These are phyloP conservation scores for Pandion haliaetus DNA, from an alignment of 2,113 vertebrate genomes.

Conservation along the genomic window DNA sequence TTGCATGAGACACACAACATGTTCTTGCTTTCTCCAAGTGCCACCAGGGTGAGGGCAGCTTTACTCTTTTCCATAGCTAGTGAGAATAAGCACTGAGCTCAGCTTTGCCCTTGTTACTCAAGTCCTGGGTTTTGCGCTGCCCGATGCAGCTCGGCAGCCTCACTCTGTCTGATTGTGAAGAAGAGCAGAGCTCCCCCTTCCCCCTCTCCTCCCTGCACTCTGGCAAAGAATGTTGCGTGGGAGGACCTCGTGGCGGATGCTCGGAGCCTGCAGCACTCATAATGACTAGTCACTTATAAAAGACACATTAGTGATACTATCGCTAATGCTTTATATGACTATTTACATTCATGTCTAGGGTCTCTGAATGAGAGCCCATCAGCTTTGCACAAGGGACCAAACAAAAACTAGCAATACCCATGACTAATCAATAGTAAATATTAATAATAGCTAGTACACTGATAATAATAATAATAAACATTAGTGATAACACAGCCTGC, in stretches of 20 bases:
- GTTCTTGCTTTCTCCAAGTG: not conserved
- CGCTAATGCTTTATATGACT: not conserved
- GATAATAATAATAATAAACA: not conserved
- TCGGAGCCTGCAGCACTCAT: not conserved
- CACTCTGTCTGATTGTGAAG: not conserved
- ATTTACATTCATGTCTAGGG: not conserved
- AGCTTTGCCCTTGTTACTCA: not conserved
- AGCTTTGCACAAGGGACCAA: not conserved
- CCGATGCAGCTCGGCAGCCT: not conserved
- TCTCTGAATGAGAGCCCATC: not conserved
- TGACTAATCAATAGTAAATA: not conserved
- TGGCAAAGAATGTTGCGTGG: not conserved
- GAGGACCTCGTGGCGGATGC: slow-evolving; percentile 6
- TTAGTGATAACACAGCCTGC: not conserved
- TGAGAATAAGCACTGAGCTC: not conserved
- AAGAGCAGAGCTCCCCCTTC: slow-evolving; percentile 28
- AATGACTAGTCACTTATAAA: not conserved
- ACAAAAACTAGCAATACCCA: not conserved
- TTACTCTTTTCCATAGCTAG: accelerated
- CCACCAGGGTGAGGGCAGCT: accelerated
- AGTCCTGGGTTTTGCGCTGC: not conserved
- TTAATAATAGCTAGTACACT: not conserved
- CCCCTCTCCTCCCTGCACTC: not conserved
- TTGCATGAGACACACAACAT: not conserved
- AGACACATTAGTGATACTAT: not conserved